Conservation (phyloP, 1,140 invertebrate genomes). For the Calliphora vicina region DNA sequence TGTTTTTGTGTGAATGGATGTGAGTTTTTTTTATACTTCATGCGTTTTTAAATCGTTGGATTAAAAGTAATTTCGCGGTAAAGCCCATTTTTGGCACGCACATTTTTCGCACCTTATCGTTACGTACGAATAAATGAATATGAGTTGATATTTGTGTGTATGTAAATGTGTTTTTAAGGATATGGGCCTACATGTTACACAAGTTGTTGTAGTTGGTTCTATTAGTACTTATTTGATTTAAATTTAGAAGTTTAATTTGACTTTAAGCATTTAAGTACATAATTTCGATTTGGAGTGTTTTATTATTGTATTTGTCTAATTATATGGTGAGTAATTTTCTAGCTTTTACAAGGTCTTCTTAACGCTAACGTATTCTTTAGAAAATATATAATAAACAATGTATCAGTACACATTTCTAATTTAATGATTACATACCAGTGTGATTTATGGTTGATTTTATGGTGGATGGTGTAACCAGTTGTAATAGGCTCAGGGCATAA, state of each 20-base stretch:
- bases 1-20: not conserved
- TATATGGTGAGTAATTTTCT: not conserved
- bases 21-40: not conserved
- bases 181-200: not conserved
- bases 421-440: too few relatives aligned
- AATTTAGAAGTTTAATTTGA: not conserved
- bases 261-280: not conserved
- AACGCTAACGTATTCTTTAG: too few relatives aligned
- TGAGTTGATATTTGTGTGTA: not conserved
- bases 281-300: not conserved
- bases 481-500: too few relatives aligned
- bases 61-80: slow-evolving; percentile 59
- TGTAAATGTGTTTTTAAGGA: not conserved
- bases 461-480: too few relatives aligned
- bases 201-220: not conserved
- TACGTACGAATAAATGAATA: not conserved
- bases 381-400: too few relatives aligned
- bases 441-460: too few relatives aligned
- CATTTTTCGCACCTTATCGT: slow-evolving; percentile 23
- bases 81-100: slow-evolving; percentile 62
- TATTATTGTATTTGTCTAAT: not conserved
- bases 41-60: slow-evolving; percentile 41
- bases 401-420: too few relatives aligned
- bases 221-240: not conserved
- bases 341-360: not conserved